These are phyloP conservation scores for Entosphenus tridentatus DNA, from an alignment of 2,113 vertebrate genomes.

Conservation along the genomic window DNA sequence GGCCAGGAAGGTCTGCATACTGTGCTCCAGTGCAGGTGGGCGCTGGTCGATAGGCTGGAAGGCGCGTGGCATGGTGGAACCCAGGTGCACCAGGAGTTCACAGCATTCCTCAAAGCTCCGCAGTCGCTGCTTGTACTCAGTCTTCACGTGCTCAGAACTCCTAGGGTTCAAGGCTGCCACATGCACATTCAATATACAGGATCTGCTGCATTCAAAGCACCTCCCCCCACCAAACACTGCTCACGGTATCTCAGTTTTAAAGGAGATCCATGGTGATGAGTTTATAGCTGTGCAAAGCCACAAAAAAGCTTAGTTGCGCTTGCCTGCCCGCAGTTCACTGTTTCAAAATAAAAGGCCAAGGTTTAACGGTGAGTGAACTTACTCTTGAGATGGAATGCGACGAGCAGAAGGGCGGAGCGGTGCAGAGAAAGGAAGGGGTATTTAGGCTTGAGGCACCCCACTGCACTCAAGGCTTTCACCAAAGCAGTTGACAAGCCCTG, in stretches of 20 bases:
- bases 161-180: conserved; percentile 44
- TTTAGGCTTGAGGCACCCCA: conserved; percentile 66
- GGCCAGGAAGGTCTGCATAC: too few relatives aligned
- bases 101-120: conserved; percentile 41
- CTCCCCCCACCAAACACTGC: too few relatives aligned
- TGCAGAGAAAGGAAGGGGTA: conserved; percentile 51
- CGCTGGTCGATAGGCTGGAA: too few relatives aligned
- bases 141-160: conserved; percentile 24
- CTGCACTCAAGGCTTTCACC: conserved; percentile 68
- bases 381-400: conserved; percentile 82
- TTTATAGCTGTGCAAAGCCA: too few relatives aligned
- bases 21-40: too few relatives aligned
- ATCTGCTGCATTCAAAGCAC: too few relatives aligned
- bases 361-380: conserved; percentile 7
- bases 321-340: too few relatives aligned
- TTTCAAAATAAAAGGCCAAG: too few relatives aligned
- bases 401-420: conserved; percentile 46
- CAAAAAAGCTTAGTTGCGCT: too few relatives aligned
- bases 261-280: too few relatives aligned
- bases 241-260: too few relatives aligned
- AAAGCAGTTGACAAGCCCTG: conserved; percentile 48
- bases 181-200: neutral
- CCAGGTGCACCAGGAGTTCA: conserved; percentile 50
- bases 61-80: conserved; percentile 25
- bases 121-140: conserved; percentile 44